Percentiles rank a stretch among this genome's conserved stretches.
These are phyloP conservation scores for Dasyurus viverrinus DNA, from an alignment of 2,113 vertebrate genomes.

Conservation along the genomic window DNA sequence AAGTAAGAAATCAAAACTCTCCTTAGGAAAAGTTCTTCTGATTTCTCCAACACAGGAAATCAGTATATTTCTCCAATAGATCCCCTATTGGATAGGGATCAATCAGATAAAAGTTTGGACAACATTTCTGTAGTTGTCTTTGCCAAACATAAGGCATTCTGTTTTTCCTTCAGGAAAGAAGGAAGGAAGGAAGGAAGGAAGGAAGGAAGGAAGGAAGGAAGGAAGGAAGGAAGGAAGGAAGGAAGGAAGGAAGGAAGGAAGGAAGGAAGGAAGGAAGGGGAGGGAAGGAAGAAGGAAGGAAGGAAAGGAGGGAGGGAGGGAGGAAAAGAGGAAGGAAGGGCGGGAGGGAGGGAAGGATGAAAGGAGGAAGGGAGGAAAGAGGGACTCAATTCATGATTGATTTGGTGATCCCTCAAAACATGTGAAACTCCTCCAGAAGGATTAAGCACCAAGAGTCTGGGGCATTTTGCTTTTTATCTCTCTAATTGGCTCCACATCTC, in stretches of 20 bases:
- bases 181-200: too few species aligned
- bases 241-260: too few species aligned
- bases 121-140: neutral
- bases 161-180: neutral
- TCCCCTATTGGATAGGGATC: neutral
- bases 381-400: neutral
- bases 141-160: neutral
- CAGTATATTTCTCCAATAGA: neutral
- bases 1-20: neutral
- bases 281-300: too few species aligned
- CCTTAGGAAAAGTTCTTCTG: neutral
- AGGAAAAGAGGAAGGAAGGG: too few species aligned
- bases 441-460: neutral
- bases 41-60: neutral
- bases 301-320: too few species aligned
- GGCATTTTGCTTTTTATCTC: too few species aligned
- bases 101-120: neutral
- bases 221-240: too few species aligned
- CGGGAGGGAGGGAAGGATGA: too few species aligned
- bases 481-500: too few species aligned
- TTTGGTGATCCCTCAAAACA: neutral
- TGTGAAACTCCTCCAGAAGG: neutral
- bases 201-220: too few species aligned
- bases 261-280: too few species aligned
- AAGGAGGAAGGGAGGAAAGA: too few species aligned